Evolutionary conservation across 2,113 vertebrate genomes (phyloP), one percentile per base, ranked within the genome.

Genomic region (Echinops telfairi): DNA sequence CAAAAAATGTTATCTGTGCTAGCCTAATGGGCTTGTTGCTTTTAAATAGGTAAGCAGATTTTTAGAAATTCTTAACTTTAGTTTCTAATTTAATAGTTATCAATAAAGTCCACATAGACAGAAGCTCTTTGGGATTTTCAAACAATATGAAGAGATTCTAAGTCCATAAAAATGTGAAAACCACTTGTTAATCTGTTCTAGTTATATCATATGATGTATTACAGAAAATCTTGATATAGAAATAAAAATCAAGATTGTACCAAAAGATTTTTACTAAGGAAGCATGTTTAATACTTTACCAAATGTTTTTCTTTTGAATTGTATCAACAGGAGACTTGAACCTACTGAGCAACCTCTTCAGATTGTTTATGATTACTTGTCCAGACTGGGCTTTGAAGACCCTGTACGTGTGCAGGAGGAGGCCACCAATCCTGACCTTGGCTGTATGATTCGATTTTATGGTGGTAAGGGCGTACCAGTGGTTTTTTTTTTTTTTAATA

Each of bases 381-480:
- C 98, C 57, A 97, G 98, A 1, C 95, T 99, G 98, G 99, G 99
- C 70, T 99, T 99, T 33, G 96, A 98, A 15, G 99, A 99, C 96
- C 98, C 98, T 43, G 94, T 97, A n/a, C 98, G 99, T 83, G 98
- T 99, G 92, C 99, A 99, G 96, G 98, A 99, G 62, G 99, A 99
- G 97, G 99, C 99, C 3, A 98, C 99, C 89, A 98, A 99, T 96
- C 98, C 99, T 33, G 99, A 99, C 97, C 99, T 99, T 89, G 99
- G 99, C 98, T 99, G 99, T 97, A 99, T 99, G 99, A 99, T 99
- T 88, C 99, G 99, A 86, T 99, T 99, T 97, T 99, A 99, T 97
- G 98, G 98, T 79, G 99, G 99, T 99, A 99, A 99, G 99, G 98
- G 86, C 79, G 76, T 9, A 38, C 80, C n/a, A 64, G 6, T 92